phyloP scores from a whole-genome alignment of 1,140 invertebrate species.

The Coptotermes formosanus region DNA sequence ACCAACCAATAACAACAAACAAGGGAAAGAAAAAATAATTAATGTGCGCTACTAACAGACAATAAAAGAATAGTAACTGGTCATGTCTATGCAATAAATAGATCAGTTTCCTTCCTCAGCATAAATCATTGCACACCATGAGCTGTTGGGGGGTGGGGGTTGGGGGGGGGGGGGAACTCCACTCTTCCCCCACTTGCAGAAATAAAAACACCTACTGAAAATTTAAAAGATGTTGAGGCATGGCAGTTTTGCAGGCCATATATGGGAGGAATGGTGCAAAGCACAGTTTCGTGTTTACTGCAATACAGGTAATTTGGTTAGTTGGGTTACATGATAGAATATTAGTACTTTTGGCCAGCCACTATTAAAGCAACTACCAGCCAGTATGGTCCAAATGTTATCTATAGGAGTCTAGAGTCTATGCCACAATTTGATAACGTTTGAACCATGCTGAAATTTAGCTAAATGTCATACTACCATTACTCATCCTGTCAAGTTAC shows the following conservation, averaged over 20 bases:
- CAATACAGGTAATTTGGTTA: neutral
- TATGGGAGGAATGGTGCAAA: neutral
- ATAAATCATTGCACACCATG: neutral
- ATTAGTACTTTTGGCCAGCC: neutral
- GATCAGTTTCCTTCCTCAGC: neutral
- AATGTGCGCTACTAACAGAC: constrained; percentile 22
- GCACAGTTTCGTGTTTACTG: neutral
- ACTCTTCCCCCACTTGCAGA: neutral
- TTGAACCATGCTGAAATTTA: neutral
- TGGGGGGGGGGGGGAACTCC: neutral
- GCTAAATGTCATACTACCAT: neutral
- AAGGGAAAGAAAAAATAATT: constrained; percentile 27
- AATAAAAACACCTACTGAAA: constrained; percentile 13
- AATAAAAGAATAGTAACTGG: neutral
- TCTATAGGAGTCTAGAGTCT: neutral
- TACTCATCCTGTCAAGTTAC: neutral
- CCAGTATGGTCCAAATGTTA: neutral
- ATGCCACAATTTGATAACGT: neutral
- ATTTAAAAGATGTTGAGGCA: neutral
- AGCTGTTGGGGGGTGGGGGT: neutral
- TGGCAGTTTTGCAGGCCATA: neutral
- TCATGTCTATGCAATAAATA: constrained; percentile 3
- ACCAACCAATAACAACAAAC: constrained; percentile 3
- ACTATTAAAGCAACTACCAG: neutral
- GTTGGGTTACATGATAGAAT: neutral